Evolutionary conservation across 2,888 invertebrate genomes (phyloP).

Genomic region (Aphodius sticticus): DNA sequence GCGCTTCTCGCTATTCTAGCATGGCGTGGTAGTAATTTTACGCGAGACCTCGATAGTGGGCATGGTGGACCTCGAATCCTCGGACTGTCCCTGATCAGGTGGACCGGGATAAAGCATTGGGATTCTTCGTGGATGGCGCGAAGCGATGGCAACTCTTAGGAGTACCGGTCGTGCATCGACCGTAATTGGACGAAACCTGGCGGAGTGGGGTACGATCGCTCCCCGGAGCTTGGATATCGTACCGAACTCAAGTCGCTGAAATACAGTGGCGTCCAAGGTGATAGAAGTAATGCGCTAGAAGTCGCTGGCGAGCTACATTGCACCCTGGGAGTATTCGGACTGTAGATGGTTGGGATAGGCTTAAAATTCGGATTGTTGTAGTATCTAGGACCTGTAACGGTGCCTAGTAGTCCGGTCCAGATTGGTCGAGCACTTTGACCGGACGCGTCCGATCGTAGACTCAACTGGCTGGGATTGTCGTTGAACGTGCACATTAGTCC

Average conservation of each 20-base stretch:
- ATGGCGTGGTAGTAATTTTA: constrained; percentile 72
- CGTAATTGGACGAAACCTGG: constrained; percentile 73
- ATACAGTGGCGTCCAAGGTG: constrained; percentile 77
- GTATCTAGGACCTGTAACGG: constrained; percentile 46
- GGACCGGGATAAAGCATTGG: constrained; percentile 69
- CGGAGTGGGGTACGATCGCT: constrained; percentile 80
- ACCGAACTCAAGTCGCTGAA: constrained; percentile 90
- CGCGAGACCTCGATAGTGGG: constrained; percentile 64
- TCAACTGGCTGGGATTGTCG: constrained; percentile 69
- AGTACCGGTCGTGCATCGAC: constrained; percentile 72
- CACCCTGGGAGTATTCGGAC: constrained; percentile 64
- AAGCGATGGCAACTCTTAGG: constrained; percentile 76
- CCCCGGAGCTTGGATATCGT: constrained; percentile 79
- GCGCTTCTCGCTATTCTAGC: constrained; percentile 72
- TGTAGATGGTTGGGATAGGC: constrained; percentile 58
- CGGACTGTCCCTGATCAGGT: constrained; percentile 70
- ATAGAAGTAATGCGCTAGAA: constrained; percentile 66
- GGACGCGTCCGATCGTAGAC: constrained; percentile 72
- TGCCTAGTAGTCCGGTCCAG: constrained; percentile 48
- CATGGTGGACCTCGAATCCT: constrained; percentile 55
- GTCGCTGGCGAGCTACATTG: constrained; percentile 73
- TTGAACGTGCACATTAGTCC: not conserved
- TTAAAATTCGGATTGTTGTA: constrained; percentile 58
- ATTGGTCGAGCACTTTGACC: constrained; percentile 63
- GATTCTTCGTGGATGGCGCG: constrained; percentile 77